Conservation (phyloP, 2,797 vertebrate species). For the Enteromius unitaeniatus region DNA sequence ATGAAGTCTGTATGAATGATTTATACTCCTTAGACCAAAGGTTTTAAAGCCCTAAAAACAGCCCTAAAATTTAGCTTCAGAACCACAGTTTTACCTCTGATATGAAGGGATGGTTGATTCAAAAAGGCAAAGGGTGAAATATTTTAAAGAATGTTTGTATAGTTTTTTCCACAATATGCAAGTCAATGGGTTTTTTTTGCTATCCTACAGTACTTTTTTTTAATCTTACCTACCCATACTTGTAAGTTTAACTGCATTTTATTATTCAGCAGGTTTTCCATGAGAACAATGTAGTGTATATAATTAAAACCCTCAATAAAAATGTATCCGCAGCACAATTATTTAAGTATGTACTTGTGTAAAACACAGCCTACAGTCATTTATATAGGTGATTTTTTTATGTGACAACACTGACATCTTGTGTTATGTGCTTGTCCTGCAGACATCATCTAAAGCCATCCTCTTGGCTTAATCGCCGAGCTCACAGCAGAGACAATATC, state of each 20-base stretch:
- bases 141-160: neutral
- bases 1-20: slow-evolving; percentile 1
- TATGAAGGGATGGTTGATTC: neutral
- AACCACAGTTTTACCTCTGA: neutral
- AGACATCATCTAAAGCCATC: slow-evolving; percentile 78
- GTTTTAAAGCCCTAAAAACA: neutral
- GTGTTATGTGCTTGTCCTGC: slow-evolving; percentile 61
- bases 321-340: neutral
- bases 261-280: neutral
- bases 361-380: neutral
- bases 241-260: neutral
- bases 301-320: neutral
- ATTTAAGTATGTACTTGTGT: neutral
- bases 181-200: neutral
- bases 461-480: slow-evolving; percentile 74
- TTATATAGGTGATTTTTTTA: neutral
- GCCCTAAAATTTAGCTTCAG: neutral
- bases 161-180: neutral
- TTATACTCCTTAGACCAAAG: neutral
- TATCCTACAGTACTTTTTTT: neutral
- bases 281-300: neutral
- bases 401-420: slow-evolving; percentile 59
- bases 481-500: slow-evolving; percentile 69
- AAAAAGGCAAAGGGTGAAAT: neutral
- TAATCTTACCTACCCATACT: neutral